Conservation (phyloP, 2,888 invertebrate genomes). For the Brenthis daphne region DNA sequence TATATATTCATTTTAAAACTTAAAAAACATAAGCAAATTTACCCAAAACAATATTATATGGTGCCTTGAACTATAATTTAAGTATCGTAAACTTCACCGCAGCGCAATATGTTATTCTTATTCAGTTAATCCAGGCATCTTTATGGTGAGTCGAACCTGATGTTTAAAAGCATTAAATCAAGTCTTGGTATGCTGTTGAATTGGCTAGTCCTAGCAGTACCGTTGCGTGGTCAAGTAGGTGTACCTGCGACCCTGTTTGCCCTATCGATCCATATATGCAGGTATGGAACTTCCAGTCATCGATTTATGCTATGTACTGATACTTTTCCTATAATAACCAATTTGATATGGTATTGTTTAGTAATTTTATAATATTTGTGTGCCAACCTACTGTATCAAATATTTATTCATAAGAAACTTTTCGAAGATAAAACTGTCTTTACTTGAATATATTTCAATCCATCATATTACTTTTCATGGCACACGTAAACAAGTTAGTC, state of each 20-base stretch:
- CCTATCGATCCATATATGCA: conserved; percentile 73
- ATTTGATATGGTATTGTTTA: neutral
- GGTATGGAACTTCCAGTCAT: conserved; percentile 33
- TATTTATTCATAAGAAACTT: no score
- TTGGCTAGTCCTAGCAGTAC: conserved; percentile 62
- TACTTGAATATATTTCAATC: neutral
- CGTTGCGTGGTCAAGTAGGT: conserved; percentile 69
- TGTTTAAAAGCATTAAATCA: conserved; percentile 41
- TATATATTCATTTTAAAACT: no score
- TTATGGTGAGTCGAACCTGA: conserved; percentile 35
- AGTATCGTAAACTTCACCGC: conserved; percentile 18
- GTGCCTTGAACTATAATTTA: neutral
- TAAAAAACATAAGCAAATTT: no score
- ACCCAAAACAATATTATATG: neutral
- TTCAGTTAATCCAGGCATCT: conserved; percentile 34
- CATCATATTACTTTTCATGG: neutral
- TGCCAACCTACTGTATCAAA: neutral
- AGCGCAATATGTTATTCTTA: conserved; percentile 27
- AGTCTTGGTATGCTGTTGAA: conserved; percentile 52
- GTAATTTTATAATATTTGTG: neutral
- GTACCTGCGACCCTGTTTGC: conserved; percentile 68
- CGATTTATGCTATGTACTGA: conserved; percentile 14
- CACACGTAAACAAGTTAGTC: neutral
- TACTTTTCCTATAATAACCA: neutral
- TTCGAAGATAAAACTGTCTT: no score